A percentile compares a stretch with the other conserved stretches of the same genome.
Conservation (phyloP, 1,140 invertebrate species). For the Phymastichus coffea region DNA sequence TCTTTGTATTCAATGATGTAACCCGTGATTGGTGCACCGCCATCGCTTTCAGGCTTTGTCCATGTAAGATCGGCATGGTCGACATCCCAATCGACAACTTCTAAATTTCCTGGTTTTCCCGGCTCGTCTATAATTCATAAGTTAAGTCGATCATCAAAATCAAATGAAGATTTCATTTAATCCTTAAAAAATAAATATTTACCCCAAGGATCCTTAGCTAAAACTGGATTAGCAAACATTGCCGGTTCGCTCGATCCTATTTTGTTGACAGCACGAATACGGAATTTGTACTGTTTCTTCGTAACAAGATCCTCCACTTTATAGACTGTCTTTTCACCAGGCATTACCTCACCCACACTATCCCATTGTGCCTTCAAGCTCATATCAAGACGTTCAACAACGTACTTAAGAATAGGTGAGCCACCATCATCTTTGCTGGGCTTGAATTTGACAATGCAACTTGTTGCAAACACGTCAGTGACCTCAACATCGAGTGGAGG, state of each 20-base stretch:
- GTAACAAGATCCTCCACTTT: constrained; percentile 85
- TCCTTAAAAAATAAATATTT: constrained; percentile 38
- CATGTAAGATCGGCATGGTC: constrained; percentile 93
- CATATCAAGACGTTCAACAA: constrained; percentile 93
- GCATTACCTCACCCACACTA: constrained; percentile 72
- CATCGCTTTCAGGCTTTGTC: constrained; percentile 86
- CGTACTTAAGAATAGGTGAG: constrained; percentile 83
- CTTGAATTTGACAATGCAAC: constrained; percentile 91
- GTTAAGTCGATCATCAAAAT: constrained; percentile 12
- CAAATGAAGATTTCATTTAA: constrained; percentile 14
- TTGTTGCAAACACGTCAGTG: constrained; percentile 87
- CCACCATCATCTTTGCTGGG: constrained; percentile 92
- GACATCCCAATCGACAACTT: constrained; percentile 94
- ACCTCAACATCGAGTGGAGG: constrained; percentile 88
- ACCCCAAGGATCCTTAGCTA: constrained; percentile 99
- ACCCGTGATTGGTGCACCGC: constrained; percentile 90
- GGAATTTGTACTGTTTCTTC: constrained; percentile 92
- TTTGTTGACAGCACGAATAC: constrained; percentile 92
- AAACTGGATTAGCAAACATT: constrained; percentile 77
- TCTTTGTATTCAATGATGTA: constrained; percentile 94
- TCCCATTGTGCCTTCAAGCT: constrained; percentile 87
- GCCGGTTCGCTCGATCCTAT: constrained; percentile 86
- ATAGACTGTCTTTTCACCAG: constrained; percentile 68
- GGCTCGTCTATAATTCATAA: constrained; percentile 73
- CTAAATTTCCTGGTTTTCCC: constrained; percentile 85